phyloP scores from a whole-genome alignment of 2,113 vertebrate genomes.

The Acrocephalus arundinaceus region DNA sequence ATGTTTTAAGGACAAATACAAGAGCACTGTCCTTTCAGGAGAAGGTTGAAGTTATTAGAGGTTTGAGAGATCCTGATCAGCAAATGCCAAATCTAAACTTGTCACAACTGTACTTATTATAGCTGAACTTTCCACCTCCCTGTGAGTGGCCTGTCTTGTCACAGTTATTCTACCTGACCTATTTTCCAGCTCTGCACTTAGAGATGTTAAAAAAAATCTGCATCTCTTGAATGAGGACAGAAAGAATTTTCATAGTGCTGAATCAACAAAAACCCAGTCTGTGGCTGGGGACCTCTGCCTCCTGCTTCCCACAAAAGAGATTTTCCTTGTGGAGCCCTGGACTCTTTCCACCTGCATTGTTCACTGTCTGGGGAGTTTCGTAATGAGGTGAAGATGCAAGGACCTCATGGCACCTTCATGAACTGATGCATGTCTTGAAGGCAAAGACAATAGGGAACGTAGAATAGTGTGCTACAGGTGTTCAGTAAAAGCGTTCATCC shows the following conservation, averaged over 20 bases:
- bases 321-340: background rate
- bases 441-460: background rate
- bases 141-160: constrained; percentile 36
- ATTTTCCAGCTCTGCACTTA: constrained; percentile 14
- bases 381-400: background rate
- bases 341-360: background rate
- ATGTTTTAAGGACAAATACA: background rate
- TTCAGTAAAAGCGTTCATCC: background rate
- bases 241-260: background rate
- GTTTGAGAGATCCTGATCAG: background rate
- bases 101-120: constrained; percentile 49
- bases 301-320: background rate
- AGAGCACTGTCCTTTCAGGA: background rate
- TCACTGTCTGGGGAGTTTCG: background rate
- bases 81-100: constrained; percentile 54
- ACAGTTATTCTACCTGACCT: constrained; percentile 64
- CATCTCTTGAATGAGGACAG: background rate
- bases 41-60: constrained; percentile 16
- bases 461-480: background rate
- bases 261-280: constrained; percentile 16
- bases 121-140: constrained; percentile 66
- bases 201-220: constrained; percentile 4
- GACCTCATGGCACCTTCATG: rapidly evolving
- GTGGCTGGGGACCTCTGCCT: background rate
- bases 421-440: background rate